Evolutionary conservation across 2,888 invertebrate genomes (phyloP), one percentile per base, ranked within the genome.

Genomic region (Athalia rosae): DNA sequence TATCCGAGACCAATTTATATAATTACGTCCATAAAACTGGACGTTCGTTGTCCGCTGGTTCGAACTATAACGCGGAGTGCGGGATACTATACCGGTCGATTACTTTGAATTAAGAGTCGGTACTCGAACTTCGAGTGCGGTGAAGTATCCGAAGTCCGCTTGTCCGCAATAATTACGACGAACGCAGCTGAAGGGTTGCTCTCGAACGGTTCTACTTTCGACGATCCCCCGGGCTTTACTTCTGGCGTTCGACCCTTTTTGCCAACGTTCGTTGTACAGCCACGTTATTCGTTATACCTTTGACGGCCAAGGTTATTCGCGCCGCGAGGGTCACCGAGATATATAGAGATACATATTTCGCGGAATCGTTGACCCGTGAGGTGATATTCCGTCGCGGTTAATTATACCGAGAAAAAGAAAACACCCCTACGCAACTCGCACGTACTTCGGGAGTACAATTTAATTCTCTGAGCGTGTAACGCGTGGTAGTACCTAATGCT

Each of bases 361-460:
- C 56, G 50, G 62, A 47, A 71, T 41, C 58, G 77, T 41, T 13
- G 53, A 63, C 56, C 50, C 64, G 69, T 11, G 63, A 28, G 66
- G 59, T 73, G 45, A 76, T 77, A 73, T 66, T 67, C 78, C 63
- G 61, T 78, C 79, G 81, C 78, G 81, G 79, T 80, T 83, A 81
- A 82, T 82, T 79, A 78, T 28, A 28, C 28, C 28, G 28, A 28
- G 28, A 28, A 28, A 28, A 28, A 28, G 28, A 28, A 28, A 28
- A 28, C 28, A 28, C 28, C 28, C 73, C 78, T 77, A 78, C 77
- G 78, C 81, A 78, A 66, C 79, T 61, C 77, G 56, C 79, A 47
- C 76, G 76, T 63, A 77, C 64, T 56, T 5, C 48, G 43, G 9
- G 50, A 73, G 71, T 77, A 73, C 63, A 2, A 28, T 28, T 28